A percentile compares a stretch with the other conserved stretches of the same genome.
phyloP scores from a whole-genome alignment of 1,140 invertebrate species.

The Ridgeia piscesae region DNA sequence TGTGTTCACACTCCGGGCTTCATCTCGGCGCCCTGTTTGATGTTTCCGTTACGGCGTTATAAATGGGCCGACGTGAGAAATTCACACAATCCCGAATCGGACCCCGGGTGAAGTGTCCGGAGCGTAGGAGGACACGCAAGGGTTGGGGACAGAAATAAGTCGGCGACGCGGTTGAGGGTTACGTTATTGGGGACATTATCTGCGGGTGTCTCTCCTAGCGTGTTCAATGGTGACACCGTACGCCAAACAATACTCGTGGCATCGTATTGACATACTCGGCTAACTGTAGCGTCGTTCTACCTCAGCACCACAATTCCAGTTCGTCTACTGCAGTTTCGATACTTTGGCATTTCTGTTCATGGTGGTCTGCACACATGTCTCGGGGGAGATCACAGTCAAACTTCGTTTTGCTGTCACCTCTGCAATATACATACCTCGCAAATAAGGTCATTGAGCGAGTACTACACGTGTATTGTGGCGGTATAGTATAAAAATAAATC shows the following conservation, averaged over 20 bases:
- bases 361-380: no score
- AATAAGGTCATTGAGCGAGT: no score
- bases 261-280: not conserved
- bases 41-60: not conserved
- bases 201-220: not conserved
- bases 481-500: no score
- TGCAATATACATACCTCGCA: no score
- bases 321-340: no score
- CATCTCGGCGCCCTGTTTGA: not conserved
- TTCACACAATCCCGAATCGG: not conserved
- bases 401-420: no score
- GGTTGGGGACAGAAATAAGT: not conserved
- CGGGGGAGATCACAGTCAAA: no score
- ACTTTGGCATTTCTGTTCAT: no score
- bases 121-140: not conserved
- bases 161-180: not conserved
- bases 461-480: no score
- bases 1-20: not conserved
- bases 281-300: not conserved
- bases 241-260: not conserved
- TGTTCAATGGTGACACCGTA: no score
- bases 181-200: no score
- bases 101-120: not conserved
- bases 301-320: no score
- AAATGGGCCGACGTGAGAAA: not conserved